Percentiles rank a stretch among this genome's conserved stretches.
Conservation (phyloP, 2,797 vertebrate species). For the Heliangelus exortis region DNA sequence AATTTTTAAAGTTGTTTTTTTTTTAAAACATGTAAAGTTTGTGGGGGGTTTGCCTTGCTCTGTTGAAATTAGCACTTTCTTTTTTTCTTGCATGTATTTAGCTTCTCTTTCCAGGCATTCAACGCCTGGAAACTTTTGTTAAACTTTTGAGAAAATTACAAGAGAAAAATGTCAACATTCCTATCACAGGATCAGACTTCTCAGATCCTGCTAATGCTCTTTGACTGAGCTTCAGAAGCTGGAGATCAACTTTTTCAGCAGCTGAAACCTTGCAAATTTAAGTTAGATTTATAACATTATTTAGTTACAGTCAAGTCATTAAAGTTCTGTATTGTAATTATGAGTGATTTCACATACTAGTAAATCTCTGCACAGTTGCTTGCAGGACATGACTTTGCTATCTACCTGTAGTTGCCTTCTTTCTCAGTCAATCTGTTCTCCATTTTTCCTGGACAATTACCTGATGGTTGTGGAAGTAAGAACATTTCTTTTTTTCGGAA, state of each 20-base stretch:
- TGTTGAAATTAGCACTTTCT: background rate
- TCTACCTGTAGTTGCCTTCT: background rate
- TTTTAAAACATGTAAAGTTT: background rate
- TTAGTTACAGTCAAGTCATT: constrained; percentile 18
- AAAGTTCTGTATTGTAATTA: background rate
- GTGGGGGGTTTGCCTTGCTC: background rate
- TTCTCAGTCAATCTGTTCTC: background rate
- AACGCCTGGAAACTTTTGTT: no score
- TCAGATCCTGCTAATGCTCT: constrained; percentile 12
- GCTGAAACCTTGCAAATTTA: constrained; percentile 12
- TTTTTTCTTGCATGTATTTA: background rate
- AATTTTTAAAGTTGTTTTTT: background rate
- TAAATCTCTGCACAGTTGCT: background rate
- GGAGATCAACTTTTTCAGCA: background rate
- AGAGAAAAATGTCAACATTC: background rate
- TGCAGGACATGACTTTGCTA: background rate
- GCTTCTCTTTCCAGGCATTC: background rate
- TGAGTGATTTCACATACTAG: background rate
- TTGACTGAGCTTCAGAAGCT: constrained; percentile 9
- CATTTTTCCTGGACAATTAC: background rate
- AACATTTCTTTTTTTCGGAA: background rate
- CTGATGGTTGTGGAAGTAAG: background rate
- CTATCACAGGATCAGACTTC: background rate
- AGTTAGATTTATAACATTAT: background rate
- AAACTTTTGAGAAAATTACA: background rate